These are phyloP conservation scores for Brachyrhaphis roseni DNA, from an alignment of 2,797 vertebrate species.

Conservation along the genomic window DNA sequence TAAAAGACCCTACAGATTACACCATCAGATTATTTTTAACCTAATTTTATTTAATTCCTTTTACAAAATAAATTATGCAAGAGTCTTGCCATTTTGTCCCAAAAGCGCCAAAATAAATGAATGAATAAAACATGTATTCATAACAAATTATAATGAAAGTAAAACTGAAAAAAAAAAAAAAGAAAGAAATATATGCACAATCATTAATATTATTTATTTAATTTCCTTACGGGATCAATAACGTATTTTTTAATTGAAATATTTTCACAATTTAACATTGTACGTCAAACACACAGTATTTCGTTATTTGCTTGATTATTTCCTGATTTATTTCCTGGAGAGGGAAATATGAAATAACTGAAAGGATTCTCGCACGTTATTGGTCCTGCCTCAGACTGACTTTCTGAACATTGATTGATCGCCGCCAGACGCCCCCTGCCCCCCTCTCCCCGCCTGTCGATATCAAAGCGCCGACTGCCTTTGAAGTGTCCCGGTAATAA, in stretches of 20 bases:
- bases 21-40: background rate
- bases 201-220: too few species aligned
- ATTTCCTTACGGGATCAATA: too few species aligned
- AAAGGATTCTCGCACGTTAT: background rate
- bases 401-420: background rate
- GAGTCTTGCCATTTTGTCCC: background rate
- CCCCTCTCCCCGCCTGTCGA: background rate
- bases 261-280: background rate
- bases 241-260: too few species aligned
- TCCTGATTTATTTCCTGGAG: background rate
- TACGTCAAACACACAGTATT: background rate
- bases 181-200: background rate
- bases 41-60: background rate
- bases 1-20: background rate
- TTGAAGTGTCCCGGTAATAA: constrained; percentile 30
- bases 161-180: background rate
- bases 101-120: background rate
- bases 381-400: too few species aligned
- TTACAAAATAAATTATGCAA: background rate
- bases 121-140: background rate
- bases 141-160: background rate
- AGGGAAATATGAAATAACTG: background rate
- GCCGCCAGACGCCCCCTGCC: background rate
- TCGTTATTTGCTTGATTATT: background rate
- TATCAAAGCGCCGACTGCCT: constrained; percentile 16